Evolutionary conservation across 2,888 invertebrate species (phyloP).

Genomic region (Stenodema calcarata): DNA sequence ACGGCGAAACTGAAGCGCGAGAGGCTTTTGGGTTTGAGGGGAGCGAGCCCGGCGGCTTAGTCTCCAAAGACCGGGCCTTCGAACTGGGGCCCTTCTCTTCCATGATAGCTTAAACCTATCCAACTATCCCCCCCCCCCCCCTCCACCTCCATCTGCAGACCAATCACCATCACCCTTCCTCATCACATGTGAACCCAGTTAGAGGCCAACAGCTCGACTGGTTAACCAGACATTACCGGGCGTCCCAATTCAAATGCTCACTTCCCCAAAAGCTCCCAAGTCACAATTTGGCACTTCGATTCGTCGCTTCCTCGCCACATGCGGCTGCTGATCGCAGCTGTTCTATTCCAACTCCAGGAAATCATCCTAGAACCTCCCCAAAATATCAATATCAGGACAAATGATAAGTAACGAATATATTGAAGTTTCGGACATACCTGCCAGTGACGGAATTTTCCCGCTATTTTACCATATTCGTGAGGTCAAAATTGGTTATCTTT

Average conservation of each 20-base stretch:
- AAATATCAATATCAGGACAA: too few relatives aligned
- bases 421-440: too few relatives aligned
- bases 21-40: not conserved
- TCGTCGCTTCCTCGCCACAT: not conserved
- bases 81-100: not conserved
- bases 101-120: constrained; percentile 16
- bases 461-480: too few relatives aligned
- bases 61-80: constrained; percentile 11
- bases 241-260: not conserved
- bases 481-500: too few relatives aligned
- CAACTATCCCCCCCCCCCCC: not conserved
- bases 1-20: not conserved
- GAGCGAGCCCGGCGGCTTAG: constrained; percentile 14
- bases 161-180: not conserved
- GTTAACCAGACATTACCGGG: not conserved
- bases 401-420: too few relatives aligned
- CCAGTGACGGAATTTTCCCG: too few relatives aligned
- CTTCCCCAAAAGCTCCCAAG: not conserved
- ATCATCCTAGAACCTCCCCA: too few relatives aligned
- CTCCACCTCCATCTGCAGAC: too few relatives aligned
- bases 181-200: not conserved
- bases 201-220: not conserved
- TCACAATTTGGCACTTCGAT: not conserved
- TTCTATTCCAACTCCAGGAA: too few relatives aligned
- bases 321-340: too few relatives aligned